Base-by-base conservation (phyloP, 92 coral and sea anemone genomes). In the Montipora capitata region DNA sequence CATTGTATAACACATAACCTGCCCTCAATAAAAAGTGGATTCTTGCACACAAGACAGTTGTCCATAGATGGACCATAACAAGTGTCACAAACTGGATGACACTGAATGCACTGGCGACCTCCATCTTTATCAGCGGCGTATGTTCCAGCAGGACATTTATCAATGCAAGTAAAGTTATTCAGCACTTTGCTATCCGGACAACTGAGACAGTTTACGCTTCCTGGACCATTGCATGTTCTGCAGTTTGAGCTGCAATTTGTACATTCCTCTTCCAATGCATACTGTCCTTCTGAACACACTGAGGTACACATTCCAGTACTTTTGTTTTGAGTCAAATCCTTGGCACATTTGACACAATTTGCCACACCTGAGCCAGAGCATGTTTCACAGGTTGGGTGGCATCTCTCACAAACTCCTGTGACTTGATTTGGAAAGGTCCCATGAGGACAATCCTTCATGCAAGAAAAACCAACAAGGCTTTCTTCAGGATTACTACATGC, bases 351-450 rank as follows among this genome's bases (percentile, higher is more conserved):
- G 11, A 73, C 88, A 48, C 99, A 98, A 40, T 52, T 84, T 10
- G 38, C 76, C 10, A 85, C 74, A 10, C 98, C 98, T 17, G 90
- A 39, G 7, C 90, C 95, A 35, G 92, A 62, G 44, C 99, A 98
- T 0, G 96, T 71, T 59, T 73, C 79, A 83, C 99, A 98, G 14
- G 88, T 89, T 11, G 99, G 99, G 73, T 98, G 98, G 51, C 99
- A 98, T 57, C 85, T 85, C 75, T 96, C 96, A 79, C 99, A 98
- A 9, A 83, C 78, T 3, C 94, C 93, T 64, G 95, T 80, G 72
- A 79, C 38, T 0, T 57, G 85, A 87, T 96, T 90, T n/a, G 92
- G 95, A 85, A 86, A 96, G 81, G 67, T 80, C 38, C 95, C 99
- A 38, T 12, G 76, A 11, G 94, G 95, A 63, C 99, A 98, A 3